Percentiles rank a stretch among this genome's conserved stretches.
These are phyloP conservation scores for Porites rus DNA, from an alignment of 92 coral and sea anemone genomes.

Conservation along the genomic window DNA sequence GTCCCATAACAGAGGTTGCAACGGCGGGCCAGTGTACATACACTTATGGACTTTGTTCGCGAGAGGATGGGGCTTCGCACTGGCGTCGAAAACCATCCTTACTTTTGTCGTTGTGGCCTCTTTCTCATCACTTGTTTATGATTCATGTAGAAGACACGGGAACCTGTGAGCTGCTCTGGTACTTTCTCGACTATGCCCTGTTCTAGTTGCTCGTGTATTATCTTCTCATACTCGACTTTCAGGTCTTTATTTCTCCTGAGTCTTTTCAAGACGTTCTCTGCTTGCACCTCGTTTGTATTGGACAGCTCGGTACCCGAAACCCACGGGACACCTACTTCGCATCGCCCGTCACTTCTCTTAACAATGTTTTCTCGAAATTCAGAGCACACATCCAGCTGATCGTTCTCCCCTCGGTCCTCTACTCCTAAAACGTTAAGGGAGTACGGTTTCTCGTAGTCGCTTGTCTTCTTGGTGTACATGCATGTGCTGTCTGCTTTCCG, in stretches of 20 bases:
- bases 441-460: no score
- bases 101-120: not conserved
- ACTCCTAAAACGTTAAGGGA: not conserved
- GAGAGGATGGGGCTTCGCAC: no score
- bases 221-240: slow-evolving; percentile 46
- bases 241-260: slow-evolving; percentile 25
- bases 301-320: slow-evolving; percentile 53
- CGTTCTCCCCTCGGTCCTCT: no score
- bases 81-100: no score
- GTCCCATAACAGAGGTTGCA: no score
- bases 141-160: no score
- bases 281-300: slow-evolving; percentile 53
- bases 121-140: not conserved
- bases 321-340: slow-evolving; percentile 66
- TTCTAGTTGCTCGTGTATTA: slow-evolving; percentile 25
- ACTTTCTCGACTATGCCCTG: not conserved
- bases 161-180: not conserved
- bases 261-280: slow-evolving; percentile 51
- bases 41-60: no score
- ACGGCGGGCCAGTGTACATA: no score
- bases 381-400: no score
- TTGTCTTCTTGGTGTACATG: no score
- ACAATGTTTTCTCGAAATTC: slow-evolving; percentile 14
- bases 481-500: not conserved
- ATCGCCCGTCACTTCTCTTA: slow-evolving; percentile 33